Evolutionary conservation across 64 coral and sea anemone species (phyloP).

Genomic region (Porites lutea): DNA sequence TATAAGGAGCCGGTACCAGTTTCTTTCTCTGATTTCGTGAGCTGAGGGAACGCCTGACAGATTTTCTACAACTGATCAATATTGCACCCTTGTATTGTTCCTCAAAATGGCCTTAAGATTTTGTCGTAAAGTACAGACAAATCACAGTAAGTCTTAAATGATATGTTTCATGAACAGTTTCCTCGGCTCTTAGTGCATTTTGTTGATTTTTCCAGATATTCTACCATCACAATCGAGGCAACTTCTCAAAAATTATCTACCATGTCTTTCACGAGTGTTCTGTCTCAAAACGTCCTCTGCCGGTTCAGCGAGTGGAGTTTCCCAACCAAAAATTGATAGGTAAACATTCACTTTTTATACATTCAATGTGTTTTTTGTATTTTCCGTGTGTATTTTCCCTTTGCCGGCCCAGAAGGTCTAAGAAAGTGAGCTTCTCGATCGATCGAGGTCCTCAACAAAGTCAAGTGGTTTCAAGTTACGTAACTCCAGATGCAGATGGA

Average conservation of each 20-base stretch:
- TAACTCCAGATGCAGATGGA: no score
- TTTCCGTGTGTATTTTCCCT: neutral
- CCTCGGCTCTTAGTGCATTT: neutral
- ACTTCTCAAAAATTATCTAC: neutral
- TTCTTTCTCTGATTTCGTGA: neutral
- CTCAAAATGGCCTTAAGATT: slow-evolving; percentile 14
- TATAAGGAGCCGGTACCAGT: neutral
- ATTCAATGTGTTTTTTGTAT: neutral
- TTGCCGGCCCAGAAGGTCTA: neutral
- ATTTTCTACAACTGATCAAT: neutral
- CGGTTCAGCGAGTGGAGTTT: neutral
- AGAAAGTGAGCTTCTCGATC: no score
- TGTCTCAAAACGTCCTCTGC: neutral
- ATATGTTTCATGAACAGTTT: neutral
- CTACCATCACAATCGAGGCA: neutral
- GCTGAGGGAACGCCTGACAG: neutral
- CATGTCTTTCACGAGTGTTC: neutral
- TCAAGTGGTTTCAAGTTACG: no score
- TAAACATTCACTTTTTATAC: neutral
- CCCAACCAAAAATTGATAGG: slow-evolving; percentile 11
- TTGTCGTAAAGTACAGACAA: neutral
- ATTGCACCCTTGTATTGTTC: neutral
- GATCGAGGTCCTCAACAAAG: no score
- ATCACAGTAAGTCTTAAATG: neutral
- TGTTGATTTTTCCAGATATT: neutral